Percentiles rank a stretch among this genome's conserved stretches.
Conservation (phyloP, 2,113 vertebrate genomes). For the Hippolais icterina region DNA sequence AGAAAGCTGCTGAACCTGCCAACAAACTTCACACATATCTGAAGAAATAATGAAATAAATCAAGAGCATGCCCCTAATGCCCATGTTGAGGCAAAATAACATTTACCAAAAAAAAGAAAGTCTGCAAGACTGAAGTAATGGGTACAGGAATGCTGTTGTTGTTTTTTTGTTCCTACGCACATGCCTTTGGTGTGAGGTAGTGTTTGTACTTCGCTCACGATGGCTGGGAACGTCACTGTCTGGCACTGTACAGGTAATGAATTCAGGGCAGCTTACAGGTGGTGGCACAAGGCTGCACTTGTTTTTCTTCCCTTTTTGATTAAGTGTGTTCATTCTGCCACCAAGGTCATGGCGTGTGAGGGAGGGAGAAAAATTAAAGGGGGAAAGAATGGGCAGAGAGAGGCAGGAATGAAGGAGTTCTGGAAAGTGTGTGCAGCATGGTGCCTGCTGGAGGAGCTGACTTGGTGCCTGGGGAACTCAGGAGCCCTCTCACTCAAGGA, state of each 20-base stretch:
- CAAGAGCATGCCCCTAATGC: neutral
- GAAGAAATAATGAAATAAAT: neutral
- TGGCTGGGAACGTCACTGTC: constrained; percentile 53
- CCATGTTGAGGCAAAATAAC: neutral
- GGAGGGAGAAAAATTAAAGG: neutral
- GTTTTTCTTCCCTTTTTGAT: constrained; percentile 35
- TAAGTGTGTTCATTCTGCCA: neutral
- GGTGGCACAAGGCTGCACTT: constrained; percentile 35
- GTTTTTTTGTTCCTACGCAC: constrained; percentile 62
- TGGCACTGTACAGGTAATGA: constrained; percentile 45
- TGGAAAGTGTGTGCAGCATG: neutral
- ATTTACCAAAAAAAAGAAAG: neutral
- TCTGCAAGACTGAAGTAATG: neutral
- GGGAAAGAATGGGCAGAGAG: neutral
- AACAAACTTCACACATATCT: neutral
- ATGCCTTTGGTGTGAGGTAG: constrained; percentile 56
- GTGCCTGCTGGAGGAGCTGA: neutral
- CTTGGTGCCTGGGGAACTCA: neutral
- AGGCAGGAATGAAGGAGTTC: neutral
- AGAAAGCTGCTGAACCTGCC: neutral
- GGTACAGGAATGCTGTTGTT: constrained; percentile 51
- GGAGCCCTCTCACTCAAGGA: neutral
- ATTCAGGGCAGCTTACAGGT: constrained; percentile 37
- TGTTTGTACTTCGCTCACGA: constrained; percentile 30
- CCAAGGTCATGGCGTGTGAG: neutral